Conservation (phyloP, 2,113 vertebrate species). For the Ceyx margarethae region DNA sequence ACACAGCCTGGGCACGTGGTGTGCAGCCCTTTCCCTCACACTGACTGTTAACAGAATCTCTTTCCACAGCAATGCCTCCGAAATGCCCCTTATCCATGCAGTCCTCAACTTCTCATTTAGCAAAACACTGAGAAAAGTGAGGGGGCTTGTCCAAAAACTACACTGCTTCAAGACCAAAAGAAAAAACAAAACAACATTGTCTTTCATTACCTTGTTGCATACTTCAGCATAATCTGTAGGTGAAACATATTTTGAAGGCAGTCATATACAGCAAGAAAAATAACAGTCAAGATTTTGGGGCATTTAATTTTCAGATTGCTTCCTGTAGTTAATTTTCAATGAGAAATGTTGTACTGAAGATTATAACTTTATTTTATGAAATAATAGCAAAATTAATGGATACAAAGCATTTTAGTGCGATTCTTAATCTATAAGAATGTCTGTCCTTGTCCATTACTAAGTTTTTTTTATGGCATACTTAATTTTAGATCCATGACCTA, state of each 20-base stretch:
- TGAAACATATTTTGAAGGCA: neutral
- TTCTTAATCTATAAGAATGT: neutral
- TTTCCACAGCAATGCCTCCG: neutral
- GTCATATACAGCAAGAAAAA: neutral
- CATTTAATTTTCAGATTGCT: neutral
- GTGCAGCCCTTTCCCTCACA: neutral
- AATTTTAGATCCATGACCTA: conserved; percentile 67
- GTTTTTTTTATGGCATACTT: conserved; percentile 24
- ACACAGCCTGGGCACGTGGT: neutral
- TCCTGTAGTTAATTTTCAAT: neutral
- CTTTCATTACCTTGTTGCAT: neutral
- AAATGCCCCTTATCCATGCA: neutral
- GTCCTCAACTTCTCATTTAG: neutral
- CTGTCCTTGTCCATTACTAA: neutral
- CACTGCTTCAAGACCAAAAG: neutral
- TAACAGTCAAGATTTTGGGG: neutral
- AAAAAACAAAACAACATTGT: neutral
- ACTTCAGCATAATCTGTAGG: neutral
- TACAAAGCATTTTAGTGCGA: neutral
- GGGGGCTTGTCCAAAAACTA: neutral
- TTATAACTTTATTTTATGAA: neutral
- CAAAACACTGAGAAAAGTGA: neutral
- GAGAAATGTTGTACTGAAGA: neutral
- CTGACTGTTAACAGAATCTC: neutral
- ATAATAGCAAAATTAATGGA: neutral